phyloP scores from a whole-genome alignment of 2,888 invertebrate species.

The Ethmia dodecea region DNA sequence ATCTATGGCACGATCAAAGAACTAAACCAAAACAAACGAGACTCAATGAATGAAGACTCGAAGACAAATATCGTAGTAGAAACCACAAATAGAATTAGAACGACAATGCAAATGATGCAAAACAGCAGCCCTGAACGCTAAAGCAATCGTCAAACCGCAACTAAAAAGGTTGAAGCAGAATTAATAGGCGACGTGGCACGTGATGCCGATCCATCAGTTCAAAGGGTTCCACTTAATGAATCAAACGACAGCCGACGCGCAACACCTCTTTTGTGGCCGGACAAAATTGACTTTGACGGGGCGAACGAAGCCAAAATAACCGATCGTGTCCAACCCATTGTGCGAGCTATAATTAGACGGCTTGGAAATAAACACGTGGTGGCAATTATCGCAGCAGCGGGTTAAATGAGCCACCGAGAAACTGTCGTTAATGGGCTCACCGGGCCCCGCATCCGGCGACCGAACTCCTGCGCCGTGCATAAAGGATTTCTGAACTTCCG shows the following conservation, averaged over 20 bases:
- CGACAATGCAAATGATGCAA: constrained; percentile 34
- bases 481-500: constrained; percentile 51
- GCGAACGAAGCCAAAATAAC: constrained; percentile 66
- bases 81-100: constrained; percentile 23
- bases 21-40: too few species aligned
- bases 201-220: constrained; percentile 62
- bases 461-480: constrained; percentile 42
- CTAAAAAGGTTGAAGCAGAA: constrained; percentile 41
- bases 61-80: constrained; percentile 24
- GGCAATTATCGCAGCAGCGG: constrained; percentile 75
- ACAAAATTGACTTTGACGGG: constrained; percentile 71
- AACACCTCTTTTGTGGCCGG: constrained; percentile 68
- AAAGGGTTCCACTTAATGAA: constrained; percentile 69
- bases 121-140: constrained; percentile 24
- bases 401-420: constrained; percentile 74
- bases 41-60: constrained; percentile 24
- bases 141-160: constrained; percentile 27
- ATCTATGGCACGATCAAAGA: too few species aligned
- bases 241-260: constrained; percentile 68
- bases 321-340: constrained; percentile 75
- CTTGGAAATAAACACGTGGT: constrained; percentile 75
- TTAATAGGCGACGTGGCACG: constrained; percentile 49
- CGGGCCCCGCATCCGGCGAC: constrained; percentile 60
- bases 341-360: constrained; percentile 70
- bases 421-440: constrained; percentile 69